These are phyloP conservation scores for Hirtodrosophila histrioides DNA, from an alignment of 2,888 invertebrate genomes.

Conservation along the genomic window DNA sequence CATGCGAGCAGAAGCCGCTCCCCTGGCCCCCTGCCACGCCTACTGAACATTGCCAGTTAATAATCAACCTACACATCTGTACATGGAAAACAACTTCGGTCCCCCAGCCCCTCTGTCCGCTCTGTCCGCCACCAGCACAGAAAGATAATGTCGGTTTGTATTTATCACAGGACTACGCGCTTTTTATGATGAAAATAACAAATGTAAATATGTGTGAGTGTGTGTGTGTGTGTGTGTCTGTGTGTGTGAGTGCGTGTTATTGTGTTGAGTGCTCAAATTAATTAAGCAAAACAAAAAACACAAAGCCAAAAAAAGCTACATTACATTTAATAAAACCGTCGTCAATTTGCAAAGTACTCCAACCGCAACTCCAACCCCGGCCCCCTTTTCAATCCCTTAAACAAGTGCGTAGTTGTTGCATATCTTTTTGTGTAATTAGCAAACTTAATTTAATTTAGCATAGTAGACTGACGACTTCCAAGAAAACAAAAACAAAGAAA, in stretches of 20 bases:
- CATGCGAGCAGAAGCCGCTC: slow-evolving; percentile 46
- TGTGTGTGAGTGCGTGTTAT: slow-evolving; percentile 14
- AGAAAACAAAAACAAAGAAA: slow-evolving; percentile 9
- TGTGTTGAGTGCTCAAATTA: slow-evolving; percentile 62
- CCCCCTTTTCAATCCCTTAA: slow-evolving; percentile 6
- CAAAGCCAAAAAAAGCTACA: slow-evolving; percentile 39
- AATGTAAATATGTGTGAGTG: slow-evolving; percentile 33
- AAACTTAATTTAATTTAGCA: slow-evolving; percentile 45
- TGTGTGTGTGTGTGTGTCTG: slow-evolving; percentile 1
- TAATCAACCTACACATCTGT: slow-evolving; percentile 72
- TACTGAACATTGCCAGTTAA: slow-evolving; percentile 54
- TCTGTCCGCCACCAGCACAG: neutral
- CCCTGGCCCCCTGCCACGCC: neutral
- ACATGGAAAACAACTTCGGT: slow-evolving; percentile 17
- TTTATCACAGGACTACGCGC: slow-evolving; percentile 56
- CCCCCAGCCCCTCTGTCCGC: slow-evolving; percentile 3
- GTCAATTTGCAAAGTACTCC: slow-evolving; percentile 46
- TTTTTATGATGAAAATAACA: slow-evolving; percentile 72
- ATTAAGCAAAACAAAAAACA: slow-evolving; percentile 59
- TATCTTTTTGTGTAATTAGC: slow-evolving; percentile 43
- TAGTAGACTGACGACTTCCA: slow-evolving; percentile 15
- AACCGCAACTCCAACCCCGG: slow-evolving; percentile 32
- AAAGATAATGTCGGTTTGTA: slow-evolving; percentile 56
- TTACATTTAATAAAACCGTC: slow-evolving; percentile 68
- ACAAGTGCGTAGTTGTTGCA: slow-evolving; percentile 16